Base-by-base conservation (phyloP, 2,113 vertebrate species). In the Etia nguti region DNA sequence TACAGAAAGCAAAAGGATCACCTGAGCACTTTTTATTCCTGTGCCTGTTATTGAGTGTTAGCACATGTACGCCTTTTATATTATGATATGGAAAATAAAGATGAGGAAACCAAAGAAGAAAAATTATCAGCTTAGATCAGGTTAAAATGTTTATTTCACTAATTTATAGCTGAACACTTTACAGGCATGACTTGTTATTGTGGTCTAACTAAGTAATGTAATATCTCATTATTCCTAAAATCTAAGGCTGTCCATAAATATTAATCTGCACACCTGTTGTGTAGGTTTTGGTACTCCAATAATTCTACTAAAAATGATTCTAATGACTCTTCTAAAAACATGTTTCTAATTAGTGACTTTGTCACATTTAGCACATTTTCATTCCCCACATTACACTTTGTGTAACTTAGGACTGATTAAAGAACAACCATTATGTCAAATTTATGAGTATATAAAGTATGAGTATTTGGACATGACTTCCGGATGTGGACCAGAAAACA, bases 361-460 rank as follows among this genome's bases (percentile, higher is more conserved):
- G 20, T 11, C 31, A 34, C 29, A 60, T 60, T 60, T 0, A 34
- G 29, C 29, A 62, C 29, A 36, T 62, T 62, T 62, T 1, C 31
- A 62, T 62, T 62, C 31, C 0, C 59, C 31, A 62, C 59, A 62
- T 62, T 34, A 34, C 34, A 34, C 36, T 38, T 38, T 65, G 34
- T 65, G 31, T 0, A n/a, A 65, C 29, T 62, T 0, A 34, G 11
- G 59, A 62, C 29, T 20, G 59, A 20, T 36, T 62, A 43, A 43
- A 41, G 38, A 43, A 6, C 5, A 70, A 41, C 65, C 11, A 8
- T 70, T 70, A 24, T 24, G 65, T 70, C 6, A 12, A 70, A 0
- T 22, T 68, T 22, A 9, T 24, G 36, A 38, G 60, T 34, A 22
- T 68, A 62, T 0, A 62, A 62, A 20, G 5, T 11, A 10, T 20